Evolutionary conservation across 2,113 vertebrate species (phyloP).

Genomic region (Notarius quadriscutis): DNA sequence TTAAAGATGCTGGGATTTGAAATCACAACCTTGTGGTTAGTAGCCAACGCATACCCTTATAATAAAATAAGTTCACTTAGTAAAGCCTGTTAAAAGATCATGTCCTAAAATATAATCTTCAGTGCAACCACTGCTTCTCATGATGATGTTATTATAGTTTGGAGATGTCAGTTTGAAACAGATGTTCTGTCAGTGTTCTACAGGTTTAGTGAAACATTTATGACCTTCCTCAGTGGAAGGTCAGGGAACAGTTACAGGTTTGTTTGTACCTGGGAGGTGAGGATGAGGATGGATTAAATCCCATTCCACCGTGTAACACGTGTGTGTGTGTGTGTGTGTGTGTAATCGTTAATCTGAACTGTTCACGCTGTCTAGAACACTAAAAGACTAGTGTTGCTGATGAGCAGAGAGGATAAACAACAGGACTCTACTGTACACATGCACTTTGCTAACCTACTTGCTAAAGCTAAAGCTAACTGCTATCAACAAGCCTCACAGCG

Average conservation of each 20-base stretch:
- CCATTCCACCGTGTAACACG: not conserved
- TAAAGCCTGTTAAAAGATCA: not conserved
- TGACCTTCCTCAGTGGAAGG: not conserved
- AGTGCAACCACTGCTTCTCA: not conserved
- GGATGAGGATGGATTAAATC: not conserved
- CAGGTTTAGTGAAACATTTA: not conserved
- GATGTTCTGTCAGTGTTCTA: not conserved
- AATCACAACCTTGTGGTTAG: not conserved
- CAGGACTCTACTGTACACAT: not conserved
- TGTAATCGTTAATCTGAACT: not conserved
- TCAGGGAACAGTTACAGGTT: not conserved
- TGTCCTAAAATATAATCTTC: not conserved
- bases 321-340: not conserved
- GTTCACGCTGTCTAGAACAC: not conserved
- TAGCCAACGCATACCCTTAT: not conserved
- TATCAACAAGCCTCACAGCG: not conserved
- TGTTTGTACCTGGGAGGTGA: not conserved
- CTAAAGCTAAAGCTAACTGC: not conserved
- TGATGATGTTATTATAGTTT: not conserved
- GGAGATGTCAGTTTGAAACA: not conserved
- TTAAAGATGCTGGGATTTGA: not conserved
- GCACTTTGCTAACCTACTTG: not conserved
- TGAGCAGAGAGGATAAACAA: not conserved
- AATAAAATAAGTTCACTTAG: not conserved
- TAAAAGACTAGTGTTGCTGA: not conserved